phyloP scores from a whole-genome alignment of 2,888 invertebrate species.

The Nysson spinosus region DNA sequence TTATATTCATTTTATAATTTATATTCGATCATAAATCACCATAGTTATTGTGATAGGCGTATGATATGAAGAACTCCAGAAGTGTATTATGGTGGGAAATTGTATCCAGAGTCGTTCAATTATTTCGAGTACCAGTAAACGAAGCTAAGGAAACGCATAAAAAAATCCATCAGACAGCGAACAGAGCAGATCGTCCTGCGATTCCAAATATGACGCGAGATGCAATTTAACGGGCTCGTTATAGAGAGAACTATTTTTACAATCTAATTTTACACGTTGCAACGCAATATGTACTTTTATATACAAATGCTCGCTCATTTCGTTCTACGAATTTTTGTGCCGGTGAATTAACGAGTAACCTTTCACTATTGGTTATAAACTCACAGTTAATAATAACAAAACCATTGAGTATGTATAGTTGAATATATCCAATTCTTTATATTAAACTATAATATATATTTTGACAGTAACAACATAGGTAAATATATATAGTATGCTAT shows the following conservation, averaged over 20 bases:
- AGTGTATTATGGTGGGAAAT: too few relatives aligned
- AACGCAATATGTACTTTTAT: slow-evolving; percentile 1
- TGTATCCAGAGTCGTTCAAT: background rate
- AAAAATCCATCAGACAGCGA: slow-evolving; percentile 8
- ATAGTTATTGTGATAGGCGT: too few relatives aligned
- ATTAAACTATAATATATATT: too few relatives aligned
- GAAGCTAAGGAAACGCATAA: background rate
- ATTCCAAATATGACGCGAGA: slow-evolving; percentile 30
- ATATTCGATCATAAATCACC: too few relatives aligned
- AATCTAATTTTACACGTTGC: background rate
- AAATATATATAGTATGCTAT: too few relatives aligned
- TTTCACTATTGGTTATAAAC: background rate
- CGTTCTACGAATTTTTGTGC: background rate
- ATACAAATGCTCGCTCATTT: background rate
- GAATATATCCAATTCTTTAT: too few relatives aligned
- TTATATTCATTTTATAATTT: too few relatives aligned
- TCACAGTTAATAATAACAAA: background rate
- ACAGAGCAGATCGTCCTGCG: slow-evolving; percentile 28
- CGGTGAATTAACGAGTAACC: background rate
- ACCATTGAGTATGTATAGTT: too few relatives aligned
- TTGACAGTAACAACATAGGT: too few relatives aligned
- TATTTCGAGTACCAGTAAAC: slow-evolving; percentile 1
- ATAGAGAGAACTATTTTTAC: slow-evolving; percentile 6
- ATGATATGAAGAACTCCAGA: too few relatives aligned
- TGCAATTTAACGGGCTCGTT: slow-evolving; percentile 16